These are phyloP conservation scores for Stenoptilia bipunctidactyla DNA, from an alignment of 2,888 invertebrate species.

Conservation along the genomic window DNA sequence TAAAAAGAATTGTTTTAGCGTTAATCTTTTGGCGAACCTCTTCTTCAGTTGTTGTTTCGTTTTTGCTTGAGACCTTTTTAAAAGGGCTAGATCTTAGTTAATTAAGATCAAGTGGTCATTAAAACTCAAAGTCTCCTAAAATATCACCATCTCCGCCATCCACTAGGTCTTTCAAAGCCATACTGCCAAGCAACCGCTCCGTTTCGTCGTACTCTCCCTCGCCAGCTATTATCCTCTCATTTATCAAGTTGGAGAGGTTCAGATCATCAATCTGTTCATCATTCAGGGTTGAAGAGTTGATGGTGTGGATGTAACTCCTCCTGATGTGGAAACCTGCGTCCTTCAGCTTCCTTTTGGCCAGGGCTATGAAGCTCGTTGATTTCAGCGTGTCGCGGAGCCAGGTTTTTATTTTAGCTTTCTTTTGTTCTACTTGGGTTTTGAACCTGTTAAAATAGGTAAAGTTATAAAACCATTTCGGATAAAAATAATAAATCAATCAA, in stretches of 20 bases:
- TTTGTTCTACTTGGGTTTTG: constrained; percentile 51
- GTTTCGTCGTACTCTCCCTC: constrained; percentile 34
- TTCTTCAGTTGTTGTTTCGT: too few species aligned
- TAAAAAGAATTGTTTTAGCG: too few species aligned
- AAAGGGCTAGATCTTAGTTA: too few species aligned
- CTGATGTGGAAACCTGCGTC: constrained; percentile 37
- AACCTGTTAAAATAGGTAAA: too few species aligned
- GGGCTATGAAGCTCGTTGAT: constrained; percentile 43
- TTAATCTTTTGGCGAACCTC: too few species aligned
- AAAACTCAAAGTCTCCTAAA: too few species aligned
- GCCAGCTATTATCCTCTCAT: constrained; percentile 41
- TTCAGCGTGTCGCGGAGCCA: constrained; percentile 52
- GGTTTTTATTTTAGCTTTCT: constrained; percentile 51
- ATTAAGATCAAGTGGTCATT: too few species aligned
- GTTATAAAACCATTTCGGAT: too few species aligned
- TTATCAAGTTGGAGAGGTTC: constrained; percentile 46
- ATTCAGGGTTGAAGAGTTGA: constrained; percentile 25
- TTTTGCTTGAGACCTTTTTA: too few species aligned
- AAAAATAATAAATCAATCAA: too few species aligned
- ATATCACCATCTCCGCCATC: background rate
- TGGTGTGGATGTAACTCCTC: constrained; percentile 11
- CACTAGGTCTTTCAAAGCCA: constrained; percentile 43
- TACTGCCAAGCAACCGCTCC: constrained; percentile 36
- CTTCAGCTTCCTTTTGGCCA: constrained; percentile 46
- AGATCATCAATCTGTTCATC: constrained; percentile 46